A percentile compares a stretch with the other conserved stretches of the same genome.
Evolutionary conservation across 53 echinoderm and acorn worm species (phyloP).

Genomic region (Actinopyga echinites): DNA sequence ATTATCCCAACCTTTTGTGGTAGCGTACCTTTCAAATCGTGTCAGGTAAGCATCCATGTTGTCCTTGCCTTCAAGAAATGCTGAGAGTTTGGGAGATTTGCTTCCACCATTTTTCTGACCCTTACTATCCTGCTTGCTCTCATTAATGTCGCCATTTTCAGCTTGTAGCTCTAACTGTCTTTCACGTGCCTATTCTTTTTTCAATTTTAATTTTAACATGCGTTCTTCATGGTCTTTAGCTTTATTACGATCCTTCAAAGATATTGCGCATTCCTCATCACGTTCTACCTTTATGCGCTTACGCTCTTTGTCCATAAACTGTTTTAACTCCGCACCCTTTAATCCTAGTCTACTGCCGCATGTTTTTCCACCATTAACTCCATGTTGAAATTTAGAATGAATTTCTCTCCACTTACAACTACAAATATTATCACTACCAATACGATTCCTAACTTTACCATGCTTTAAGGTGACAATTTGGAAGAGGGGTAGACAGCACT

Average conservation of each 20-base stretch:
- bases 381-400: no score
- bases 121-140: not conserved
- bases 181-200: not conserved
- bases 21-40: slow-evolving; percentile 11
- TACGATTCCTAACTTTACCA: no score
- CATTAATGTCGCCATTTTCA: not conserved
- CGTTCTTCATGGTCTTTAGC: not conserved
- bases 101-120: not conserved
- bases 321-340: not conserved
- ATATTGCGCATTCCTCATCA: not conserved
- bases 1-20: not conserved
- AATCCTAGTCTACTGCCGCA: not conserved
- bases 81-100: slow-evolving; percentile 16
- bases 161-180: not conserved
- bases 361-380: not conserved
- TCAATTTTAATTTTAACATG: not conserved
- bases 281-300: not conserved
- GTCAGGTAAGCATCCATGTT: slow-evolving; percentile 27
- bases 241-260: not conserved
- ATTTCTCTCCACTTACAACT: no score
- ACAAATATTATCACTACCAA: no score
- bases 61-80: slow-evolving; percentile 32
- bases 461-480: no score
- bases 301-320: not conserved
- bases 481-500: no score